Conservation (phyloP, 2,888 invertebrate genomes). For the Drosophila bunnanda region DNA sequence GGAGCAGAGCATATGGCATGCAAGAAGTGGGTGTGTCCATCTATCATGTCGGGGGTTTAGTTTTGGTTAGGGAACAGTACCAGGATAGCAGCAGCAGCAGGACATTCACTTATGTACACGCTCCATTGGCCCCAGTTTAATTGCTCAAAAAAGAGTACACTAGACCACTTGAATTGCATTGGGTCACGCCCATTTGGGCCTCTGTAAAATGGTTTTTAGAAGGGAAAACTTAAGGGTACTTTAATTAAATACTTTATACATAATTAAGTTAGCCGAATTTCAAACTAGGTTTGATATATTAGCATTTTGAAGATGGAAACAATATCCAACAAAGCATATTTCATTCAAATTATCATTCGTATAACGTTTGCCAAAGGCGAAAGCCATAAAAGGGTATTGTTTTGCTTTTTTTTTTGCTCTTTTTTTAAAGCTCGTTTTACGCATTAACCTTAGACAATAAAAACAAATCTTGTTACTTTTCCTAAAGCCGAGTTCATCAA, state of each 20-base stretch:
- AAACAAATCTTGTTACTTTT: neutral
- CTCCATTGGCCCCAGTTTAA: conserved; percentile 8
- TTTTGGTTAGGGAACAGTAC: neutral
- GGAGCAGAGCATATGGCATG: conserved; percentile 25
- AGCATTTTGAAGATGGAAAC: neutral
- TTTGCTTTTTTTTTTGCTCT: neutral
- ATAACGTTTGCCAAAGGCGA: neutral
- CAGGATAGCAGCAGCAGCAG: conserved; percentile 24
- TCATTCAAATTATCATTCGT: neutral
- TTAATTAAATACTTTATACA: neutral
- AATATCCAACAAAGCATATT: neutral
- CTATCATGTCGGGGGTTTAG: conserved; percentile 9
- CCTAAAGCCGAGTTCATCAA: neutral
- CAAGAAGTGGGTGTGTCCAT: conserved; percentile 50
- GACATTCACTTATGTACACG: conserved; percentile 35
- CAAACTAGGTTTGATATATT: no score
- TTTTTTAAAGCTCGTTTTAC: neutral
- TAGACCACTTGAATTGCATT: neutral
- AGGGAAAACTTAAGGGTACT: neutral
- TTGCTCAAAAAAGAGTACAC: conserved; percentile 15
- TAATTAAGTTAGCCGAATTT: neutral
- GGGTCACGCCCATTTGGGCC: neutral
- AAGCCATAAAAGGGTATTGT: neutral
- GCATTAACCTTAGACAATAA: neutral
- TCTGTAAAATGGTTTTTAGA: neutral